These are phyloP conservation scores for Metridium senile DNA, from an alignment of 92 coral and sea anemone genomes.

Conservation along the genomic window DNA sequence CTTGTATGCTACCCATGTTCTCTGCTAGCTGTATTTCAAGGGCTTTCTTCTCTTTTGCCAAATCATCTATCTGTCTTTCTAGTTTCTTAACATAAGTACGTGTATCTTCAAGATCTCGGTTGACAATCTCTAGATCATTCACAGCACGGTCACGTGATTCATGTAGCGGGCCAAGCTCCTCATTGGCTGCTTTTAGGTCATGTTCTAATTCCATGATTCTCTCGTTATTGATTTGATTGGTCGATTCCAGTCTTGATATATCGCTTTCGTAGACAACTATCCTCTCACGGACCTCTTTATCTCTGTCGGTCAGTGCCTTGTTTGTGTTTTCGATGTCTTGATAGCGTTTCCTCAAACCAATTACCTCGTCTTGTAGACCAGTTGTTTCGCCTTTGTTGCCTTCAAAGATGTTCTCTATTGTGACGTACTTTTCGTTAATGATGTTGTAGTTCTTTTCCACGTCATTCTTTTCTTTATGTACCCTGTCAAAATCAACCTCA, in stretches of 20 bases:
- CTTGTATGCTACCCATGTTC: slow-evolving; percentile 55
- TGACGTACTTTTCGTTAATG: slow-evolving; percentile 57
- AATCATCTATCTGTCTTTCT: slow-evolving; percentile 66
- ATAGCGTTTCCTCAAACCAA: slow-evolving; percentile 56
- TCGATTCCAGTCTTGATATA: slow-evolving; percentile 74
- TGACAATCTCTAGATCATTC: slow-evolving; percentile 47
- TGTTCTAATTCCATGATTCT: slow-evolving; percentile 78
- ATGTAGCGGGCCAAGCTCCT: slow-evolving; percentile 57
- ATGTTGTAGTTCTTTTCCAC: slow-evolving; percentile 61
- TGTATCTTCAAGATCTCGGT: slow-evolving; percentile 51
- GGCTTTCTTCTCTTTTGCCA: slow-evolving; percentile 62
- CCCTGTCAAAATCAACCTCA: slow-evolving; percentile 54
- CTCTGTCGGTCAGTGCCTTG: slow-evolving; percentile 61
- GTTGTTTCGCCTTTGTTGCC: slow-evolving; percentile 71
- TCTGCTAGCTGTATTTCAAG: slow-evolving; percentile 82
- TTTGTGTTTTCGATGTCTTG: slow-evolving; percentile 58
- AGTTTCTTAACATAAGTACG: slow-evolving; percentile 54
- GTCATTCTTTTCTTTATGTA: slow-evolving; percentile 54
- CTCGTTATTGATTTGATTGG: slow-evolving; percentile 72
- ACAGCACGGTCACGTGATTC: slow-evolving; percentile 76
- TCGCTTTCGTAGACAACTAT: slow-evolving; percentile 55
- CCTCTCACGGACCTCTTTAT: slow-evolving; percentile 56
- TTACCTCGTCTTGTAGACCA: slow-evolving; percentile 68
- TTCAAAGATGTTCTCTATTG: slow-evolving; percentile 62
- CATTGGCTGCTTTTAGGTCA: slow-evolving; percentile 61